Percentiles rank a stretch among this genome's conserved stretches.
Conservation (phyloP, 2,888 invertebrate species). For the Caenorhabditis sp. region DNA sequence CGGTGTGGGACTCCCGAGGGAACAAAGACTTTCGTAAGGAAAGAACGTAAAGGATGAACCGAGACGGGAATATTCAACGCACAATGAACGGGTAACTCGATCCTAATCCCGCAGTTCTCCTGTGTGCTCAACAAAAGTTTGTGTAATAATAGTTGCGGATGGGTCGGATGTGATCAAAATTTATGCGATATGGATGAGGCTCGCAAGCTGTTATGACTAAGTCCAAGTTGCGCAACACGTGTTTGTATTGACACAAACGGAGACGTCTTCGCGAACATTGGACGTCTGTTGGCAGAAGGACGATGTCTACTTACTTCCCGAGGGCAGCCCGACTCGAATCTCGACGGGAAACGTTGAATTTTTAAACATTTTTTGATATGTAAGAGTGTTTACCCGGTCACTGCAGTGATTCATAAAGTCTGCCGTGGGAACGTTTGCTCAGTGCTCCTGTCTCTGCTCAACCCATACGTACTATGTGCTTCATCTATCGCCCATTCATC, state of each 20-base stretch:
- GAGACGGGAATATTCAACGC: not conserved
- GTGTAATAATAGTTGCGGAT: constrained; percentile 59
- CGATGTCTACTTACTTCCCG: constrained; percentile 7
- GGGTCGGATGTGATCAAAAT: constrained; percentile 50
- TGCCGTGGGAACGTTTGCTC: constrained; percentile 44
- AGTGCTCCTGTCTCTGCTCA: constrained; percentile 12
- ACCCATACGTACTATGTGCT: constrained; percentile 38
- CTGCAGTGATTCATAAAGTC: constrained; percentile 45
- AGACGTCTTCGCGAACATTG: constrained; percentile 33
- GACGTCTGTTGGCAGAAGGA: constrained; percentile 41
- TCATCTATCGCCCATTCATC: constrained; percentile 10
- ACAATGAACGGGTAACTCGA: constrained; percentile 36
- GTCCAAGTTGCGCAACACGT: constrained; percentile 54
- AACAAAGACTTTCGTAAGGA: not conserved
- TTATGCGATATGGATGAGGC: constrained; percentile 52
- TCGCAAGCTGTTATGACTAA: constrained; percentile 42
- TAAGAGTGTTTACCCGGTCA: constrained; percentile 53
- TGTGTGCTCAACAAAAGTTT: constrained; percentile 49
- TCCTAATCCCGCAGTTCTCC: constrained; percentile 51
- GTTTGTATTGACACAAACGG: constrained; percentile 47
- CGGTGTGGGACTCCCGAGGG: constrained; percentile 24
- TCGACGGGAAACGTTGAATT: constrained; percentile 37
- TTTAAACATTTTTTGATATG: constrained; percentile 62
- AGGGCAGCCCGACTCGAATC: not conserved
- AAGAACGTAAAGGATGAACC: not conserved